Base-by-base conservation (phyloP, 2,797 vertebrate species). In the Avahi laniger region DNA sequence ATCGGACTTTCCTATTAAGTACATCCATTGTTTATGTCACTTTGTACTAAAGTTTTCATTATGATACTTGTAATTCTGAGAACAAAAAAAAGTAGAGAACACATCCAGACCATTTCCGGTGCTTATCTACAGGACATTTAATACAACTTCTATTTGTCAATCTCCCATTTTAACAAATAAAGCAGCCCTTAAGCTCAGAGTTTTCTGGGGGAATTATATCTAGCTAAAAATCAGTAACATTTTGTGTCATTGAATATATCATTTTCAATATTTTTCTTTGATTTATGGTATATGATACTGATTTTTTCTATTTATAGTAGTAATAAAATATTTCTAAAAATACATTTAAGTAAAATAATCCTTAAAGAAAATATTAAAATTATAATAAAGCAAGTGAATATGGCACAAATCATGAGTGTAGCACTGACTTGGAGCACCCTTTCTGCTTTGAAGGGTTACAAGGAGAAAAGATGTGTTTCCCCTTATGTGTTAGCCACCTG, bases 321-420 rank as follows among this genome's bases (percentile, higher is more conserved):
- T 41, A 83, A 61, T 33, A 76, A 83, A 72, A 88, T 82, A 4
- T 57, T 89, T 76, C 35, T 83, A 63, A 82, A 87, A 83, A 79
- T 91, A 11, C 5, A 41, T 50, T 54, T 92, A 87, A 84, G 38
- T 22, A 90, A 95, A 28, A 38, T 33, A 79, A 4, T 65, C 33
- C 91, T 91, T 75, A 94, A 89, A 59, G 48, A 50, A 95, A 94
- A 76, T 61, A 69, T 78, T 81, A 80, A 38, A 24, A 28, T 93
- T 88, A n/a, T 17, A 89, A 61, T 67, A 84, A 90, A 70, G 50
- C 46, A 95, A 84, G 26, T 30, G 9, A 82, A 65, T 63, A 73
- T 1, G 13, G 13, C 7, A 67, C 8, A 76, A 43, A 67, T 65
- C n/a, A 20, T 46, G n/a, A 57, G 11, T 22, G 2, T 28, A 73